Percentiles rank a stretch among this genome's conserved stretches.
Evolutionary conservation across 2,888 invertebrate genomes (phyloP).

Genomic region (Ceramica pisi): DNA sequence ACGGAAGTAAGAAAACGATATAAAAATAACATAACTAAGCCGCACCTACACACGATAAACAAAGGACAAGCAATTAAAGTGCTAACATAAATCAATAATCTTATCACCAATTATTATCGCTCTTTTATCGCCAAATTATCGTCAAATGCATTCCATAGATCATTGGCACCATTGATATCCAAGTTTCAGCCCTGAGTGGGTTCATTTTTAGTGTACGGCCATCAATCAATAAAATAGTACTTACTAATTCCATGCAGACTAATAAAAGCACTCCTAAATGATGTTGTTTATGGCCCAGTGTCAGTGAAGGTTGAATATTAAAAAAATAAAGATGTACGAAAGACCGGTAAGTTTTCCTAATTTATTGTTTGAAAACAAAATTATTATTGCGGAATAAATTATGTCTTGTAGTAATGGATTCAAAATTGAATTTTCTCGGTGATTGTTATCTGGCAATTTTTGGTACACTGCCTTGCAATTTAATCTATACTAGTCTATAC

Average conservation of each 20-base stretch:
- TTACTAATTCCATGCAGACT: not conserved
- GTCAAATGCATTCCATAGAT: constrained; percentile 11
- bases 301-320: constrained; percentile 38
- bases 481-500: too few relatives aligned
- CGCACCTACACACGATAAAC: constrained; percentile 21
- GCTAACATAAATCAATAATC: constrained; percentile 27
- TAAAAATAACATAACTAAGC: constrained; percentile 13
- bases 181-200: not conserved
- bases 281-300: constrained; percentile 10
- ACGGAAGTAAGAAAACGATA: constrained; percentile 20
- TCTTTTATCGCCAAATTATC: constrained; percentile 40
- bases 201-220: not conserved
- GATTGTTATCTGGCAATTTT: not conserved
- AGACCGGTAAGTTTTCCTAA: constrained; percentile 49
- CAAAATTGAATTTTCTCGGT: constrained; percentile 4
- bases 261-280: not conserved
- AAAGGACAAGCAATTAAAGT: constrained; percentile 27
- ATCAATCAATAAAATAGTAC: not conserved
- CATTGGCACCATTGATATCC: constrained; percentile 4
- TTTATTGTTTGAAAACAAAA: constrained; percentile 35
- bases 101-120: constrained; percentile 31
- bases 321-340: constrained; percentile 39
- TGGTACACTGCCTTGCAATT: constrained; percentile 12
- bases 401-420: constrained; percentile 4
- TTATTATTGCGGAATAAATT: constrained; percentile 36